Conservation (phyloP, 2,888 invertebrate genomes). For the Clanis bilineata region DNA sequence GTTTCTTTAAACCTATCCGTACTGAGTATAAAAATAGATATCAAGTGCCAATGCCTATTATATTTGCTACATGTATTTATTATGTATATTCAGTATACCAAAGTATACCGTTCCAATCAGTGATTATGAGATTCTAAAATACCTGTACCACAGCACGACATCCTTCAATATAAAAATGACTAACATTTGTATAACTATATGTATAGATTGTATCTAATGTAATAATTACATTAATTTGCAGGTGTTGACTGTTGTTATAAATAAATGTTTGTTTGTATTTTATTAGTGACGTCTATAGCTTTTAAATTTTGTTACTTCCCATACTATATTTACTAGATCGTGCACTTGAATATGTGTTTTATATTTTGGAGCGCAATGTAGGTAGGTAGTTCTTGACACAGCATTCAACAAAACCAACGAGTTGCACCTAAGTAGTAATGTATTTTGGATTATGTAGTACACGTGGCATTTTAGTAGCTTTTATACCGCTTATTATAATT, state of each 20-base stretch:
- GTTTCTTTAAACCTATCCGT: background rate
- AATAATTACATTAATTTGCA: constrained; percentile 4
- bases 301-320: constrained; percentile 24
- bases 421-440: constrained; percentile 21
- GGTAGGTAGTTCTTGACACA: constrained; percentile 60
- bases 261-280: constrained; percentile 18
- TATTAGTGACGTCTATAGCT: background rate
- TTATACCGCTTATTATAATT: constrained; percentile 22
- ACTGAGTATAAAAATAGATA: constrained; percentile 10
- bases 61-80: constrained; percentile 11
- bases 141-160: background rate
- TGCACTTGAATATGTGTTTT: constrained; percentile 27
- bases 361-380: constrained; percentile 46
- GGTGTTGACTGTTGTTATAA: constrained; percentile 9
- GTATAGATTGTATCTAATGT: background rate
- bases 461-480: constrained; percentile 18
- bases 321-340: constrained; percentile 20
- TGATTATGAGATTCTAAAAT: constrained; percentile 2
- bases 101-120: background rate
- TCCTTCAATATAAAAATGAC: background rate
- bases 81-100: background rate
- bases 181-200: background rate
- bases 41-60: constrained; percentile 16
- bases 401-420: constrained; percentile 24
- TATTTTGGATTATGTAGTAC: constrained; percentile 19